Evolutionary conservation across 2,888 invertebrate genomes (phyloP).

Genomic region (Conus canariensis): DNA sequence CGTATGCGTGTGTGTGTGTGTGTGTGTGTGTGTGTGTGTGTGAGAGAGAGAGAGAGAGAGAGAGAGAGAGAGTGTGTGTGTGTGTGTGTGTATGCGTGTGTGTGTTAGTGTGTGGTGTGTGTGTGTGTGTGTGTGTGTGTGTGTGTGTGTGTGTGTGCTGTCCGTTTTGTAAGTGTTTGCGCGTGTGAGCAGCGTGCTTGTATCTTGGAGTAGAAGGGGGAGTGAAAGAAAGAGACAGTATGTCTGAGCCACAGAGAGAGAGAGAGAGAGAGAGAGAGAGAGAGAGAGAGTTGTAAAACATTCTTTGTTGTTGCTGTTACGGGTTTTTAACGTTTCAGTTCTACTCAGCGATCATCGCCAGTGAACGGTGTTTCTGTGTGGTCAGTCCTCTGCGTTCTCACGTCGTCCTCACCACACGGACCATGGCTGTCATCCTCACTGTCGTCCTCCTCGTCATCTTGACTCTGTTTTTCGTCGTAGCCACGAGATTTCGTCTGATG

Average conservation of each 20-base stretch:
- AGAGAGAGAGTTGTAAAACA: background rate
- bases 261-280: conserved; percentile 1
- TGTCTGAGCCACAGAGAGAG: background rate
- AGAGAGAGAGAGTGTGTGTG: too few species aligned
- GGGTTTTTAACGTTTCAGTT: background rate
- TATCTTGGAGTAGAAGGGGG: background rate
- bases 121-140: too few species aligned
- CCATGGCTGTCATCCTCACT: conserved; percentile 10
- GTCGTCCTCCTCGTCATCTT: background rate
- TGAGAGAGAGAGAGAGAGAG: too few species aligned
- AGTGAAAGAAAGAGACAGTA: background rate
- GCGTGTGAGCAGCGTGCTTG: too few species aligned
- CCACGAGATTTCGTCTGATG: background rate
- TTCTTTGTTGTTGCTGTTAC: background rate
- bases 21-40: background rate
- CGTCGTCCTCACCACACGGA: background rate
- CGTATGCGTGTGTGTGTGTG: background rate
- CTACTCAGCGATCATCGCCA: conserved; percentile 13
- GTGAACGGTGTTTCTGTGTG: conserved; percentile 22
- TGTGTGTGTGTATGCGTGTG: background rate
- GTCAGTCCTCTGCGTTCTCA: conserved; percentile 20
- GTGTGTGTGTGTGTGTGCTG: too few species aligned
- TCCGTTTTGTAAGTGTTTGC: too few species aligned
- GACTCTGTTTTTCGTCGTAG: background rate
- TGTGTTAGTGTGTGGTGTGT: background rate